These are phyloP conservation scores for Metaphire vulgaris DNA, from an alignment of 1,140 invertebrate genomes.

Conservation along the genomic window DNA sequence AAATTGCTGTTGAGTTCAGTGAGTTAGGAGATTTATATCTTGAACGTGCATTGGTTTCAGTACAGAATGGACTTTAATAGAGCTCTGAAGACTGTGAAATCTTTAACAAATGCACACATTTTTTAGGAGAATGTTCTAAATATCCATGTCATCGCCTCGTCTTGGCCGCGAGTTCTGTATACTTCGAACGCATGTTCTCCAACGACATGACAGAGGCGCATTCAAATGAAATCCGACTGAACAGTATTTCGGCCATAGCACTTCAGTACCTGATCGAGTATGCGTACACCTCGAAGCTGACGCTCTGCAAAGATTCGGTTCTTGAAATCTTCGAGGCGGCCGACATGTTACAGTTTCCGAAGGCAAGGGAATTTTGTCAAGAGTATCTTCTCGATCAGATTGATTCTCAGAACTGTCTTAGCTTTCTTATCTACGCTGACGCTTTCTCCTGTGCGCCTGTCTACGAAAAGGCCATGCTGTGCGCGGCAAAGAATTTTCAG, in stretches of 20 bases:
- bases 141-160: constrained; percentile 26
- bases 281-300: constrained; percentile 28
- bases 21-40: no score
- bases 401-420: constrained; percentile 26
- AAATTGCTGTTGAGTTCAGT: no score
- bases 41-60: no score
- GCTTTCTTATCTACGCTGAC: constrained; percentile 28
- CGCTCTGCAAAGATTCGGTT: constrained; percentile 18
- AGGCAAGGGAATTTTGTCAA: constrained; percentile 29
- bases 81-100: no score
- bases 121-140: neutral
- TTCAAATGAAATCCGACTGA: constrained; percentile 22
- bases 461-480: constrained; percentile 23
- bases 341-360: constrained; percentile 31
- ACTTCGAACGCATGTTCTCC: constrained; percentile 31
- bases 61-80: no score
- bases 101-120: no score
- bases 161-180: constrained; percentile 28
- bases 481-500: constrained; percentile 26
- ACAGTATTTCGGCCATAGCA: constrained; percentile 6
- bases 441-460: constrained; percentile 24
- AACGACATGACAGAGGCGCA: constrained; percentile 26
- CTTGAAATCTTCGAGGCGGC: constrained; percentile 30
- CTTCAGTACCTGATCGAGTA: constrained; percentile 26
- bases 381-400: constrained; percentile 25